These are phyloP conservation scores for Motacilla alba DNA, from an alignment of 2,113 vertebrate genomes.

Conservation along the genomic window DNA sequence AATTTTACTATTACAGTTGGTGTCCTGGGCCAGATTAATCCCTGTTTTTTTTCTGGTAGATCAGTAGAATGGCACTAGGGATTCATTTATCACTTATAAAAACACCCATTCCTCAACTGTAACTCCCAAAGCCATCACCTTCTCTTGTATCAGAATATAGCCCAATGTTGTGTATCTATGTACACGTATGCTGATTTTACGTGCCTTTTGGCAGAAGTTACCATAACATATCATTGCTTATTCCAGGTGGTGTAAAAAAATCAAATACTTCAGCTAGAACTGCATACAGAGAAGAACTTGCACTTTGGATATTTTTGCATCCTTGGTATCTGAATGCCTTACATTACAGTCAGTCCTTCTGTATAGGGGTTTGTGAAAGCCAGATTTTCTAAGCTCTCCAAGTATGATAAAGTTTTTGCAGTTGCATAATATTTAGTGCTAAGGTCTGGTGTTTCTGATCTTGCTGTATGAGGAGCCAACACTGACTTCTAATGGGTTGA, in stretches of 20 bases:
- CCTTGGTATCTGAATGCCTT: not conserved
- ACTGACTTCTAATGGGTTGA: not conserved
- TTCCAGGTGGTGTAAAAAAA: not conserved
- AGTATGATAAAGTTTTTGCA: not conserved
- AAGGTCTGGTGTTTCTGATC: not conserved
- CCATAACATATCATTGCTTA: not conserved
- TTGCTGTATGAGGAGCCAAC: not conserved
- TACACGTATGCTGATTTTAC: not conserved
- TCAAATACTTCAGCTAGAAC: not conserved
- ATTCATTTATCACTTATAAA: slow-evolving; percentile 35
- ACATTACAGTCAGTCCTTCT: not conserved
- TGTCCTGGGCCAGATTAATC: slow-evolving; percentile 32
- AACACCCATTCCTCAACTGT: not conserved
- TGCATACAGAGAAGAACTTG: not conserved
- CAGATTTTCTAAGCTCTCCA: not conserved
- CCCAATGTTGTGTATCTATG: not conserved
- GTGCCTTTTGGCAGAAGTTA: slow-evolving; percentile 12
- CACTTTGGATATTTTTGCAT: not conserved
- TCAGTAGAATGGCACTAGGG: not conserved
- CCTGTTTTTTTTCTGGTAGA: not conserved
- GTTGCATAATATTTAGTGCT: not conserved
- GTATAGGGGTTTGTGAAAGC: not conserved
- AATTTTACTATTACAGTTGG: slow-evolving; percentile 10
- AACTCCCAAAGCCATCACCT: slow-evolving; percentile 4
- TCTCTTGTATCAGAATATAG: not conserved